Base-by-base conservation (phyloP, 2,888 invertebrate genomes). In the Agrochola lota region DNA sequence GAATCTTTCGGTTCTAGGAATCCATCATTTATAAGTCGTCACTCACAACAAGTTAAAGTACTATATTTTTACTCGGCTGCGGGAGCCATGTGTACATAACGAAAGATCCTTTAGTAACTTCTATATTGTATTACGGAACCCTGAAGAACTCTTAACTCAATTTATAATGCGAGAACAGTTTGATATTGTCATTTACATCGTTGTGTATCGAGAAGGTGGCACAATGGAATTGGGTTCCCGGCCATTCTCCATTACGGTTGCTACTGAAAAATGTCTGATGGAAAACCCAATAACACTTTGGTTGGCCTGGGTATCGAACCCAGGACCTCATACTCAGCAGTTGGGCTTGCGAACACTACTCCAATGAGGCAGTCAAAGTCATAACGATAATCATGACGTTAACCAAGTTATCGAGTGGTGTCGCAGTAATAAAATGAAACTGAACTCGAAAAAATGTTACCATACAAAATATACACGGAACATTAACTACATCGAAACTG, bases 131-230 rank as follows among this genome's bases (percentile, higher is more conserved):
- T 66, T 62, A 79, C 17, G 46, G 71, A 62, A 43, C 72, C 70
- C 77, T 68, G 74, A 78, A 72, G 46, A 68, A 77, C 55, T 81
- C 66, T 26, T 74, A 81, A 81, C 74, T 75, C 57, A 80, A 87
- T 88, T 88, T 85, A 84, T 73, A 72, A 80, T 60, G 75, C 64
- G 79, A 81, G 80, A 80, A 78, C 62, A 68, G 63, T 78, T 78
- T 43, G 68, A 78, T 71, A 73, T 69, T 64, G 74, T 77, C 73
- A 75, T 84, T 81, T 75, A 74, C 68, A 71, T 74, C 64, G 72
- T 85, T 64, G 77, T 78, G 67, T 83, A 83, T 71, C 52, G 43
- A 26, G n/a, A 68, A 46, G 52, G 35, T 46, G 66, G 59, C 60
- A 55, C 15, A n/a, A n/a, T 17, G 23, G 49, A 57, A 66, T 81